Percentiles rank a stretch among this genome's conserved stretches.
These are phyloP conservation scores for Mechanitis mazaeus DNA, from an alignment of 2,888 invertebrate species.

Conservation along the genomic window DNA sequence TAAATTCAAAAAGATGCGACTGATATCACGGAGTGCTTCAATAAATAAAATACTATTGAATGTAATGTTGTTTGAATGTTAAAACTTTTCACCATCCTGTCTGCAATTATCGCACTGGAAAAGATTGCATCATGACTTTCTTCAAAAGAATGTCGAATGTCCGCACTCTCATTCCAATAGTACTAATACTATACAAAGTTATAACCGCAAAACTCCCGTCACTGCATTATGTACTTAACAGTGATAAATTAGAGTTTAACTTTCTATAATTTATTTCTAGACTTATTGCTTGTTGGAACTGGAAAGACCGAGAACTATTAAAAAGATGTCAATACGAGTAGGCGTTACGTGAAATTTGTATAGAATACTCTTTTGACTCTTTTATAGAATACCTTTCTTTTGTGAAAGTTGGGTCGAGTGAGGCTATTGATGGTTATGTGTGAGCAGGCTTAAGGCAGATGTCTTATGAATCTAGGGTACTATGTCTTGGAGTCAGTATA, in stretches of 20 bases:
- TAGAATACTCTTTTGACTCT: constrained; percentile 48
- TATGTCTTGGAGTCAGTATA: constrained; percentile 17
- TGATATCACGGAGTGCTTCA: no score
- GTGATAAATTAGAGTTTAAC: constrained; percentile 15
- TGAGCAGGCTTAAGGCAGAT: constrained; percentile 31
- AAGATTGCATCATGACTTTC: constrained; percentile 16
- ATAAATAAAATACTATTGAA: no score
- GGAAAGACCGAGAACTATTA: constrained; percentile 16
- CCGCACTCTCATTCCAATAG: neutral
- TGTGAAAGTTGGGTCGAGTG: constrained; percentile 50
- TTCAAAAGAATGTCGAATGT: constrained; percentile 31
- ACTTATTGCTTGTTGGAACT: constrained; percentile 17
- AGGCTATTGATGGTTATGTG: constrained; percentile 44
- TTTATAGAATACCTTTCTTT: no score
- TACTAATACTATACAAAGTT: constrained; percentile 1
- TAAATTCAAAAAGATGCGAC: no score
- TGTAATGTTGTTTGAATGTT: constrained; percentile 26
- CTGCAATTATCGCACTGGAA: constrained; percentile 26
- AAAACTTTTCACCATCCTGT: constrained; percentile 27
- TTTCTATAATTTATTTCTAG: constrained; percentile 14
- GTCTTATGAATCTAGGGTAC: constrained; percentile 23
- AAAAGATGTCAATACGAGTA: constrained; percentile 15
- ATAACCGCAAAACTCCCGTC: constrained; percentile 10
- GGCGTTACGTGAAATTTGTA: constrained; percentile 60
- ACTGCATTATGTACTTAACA: constrained; percentile 14